Percentiles rank a stretch among this genome's conserved stretches.
These are phyloP conservation scores for Geotrypetes seraphini DNA, from an alignment of 2,797 vertebrate species.

Conservation along the genomic window DNA sequence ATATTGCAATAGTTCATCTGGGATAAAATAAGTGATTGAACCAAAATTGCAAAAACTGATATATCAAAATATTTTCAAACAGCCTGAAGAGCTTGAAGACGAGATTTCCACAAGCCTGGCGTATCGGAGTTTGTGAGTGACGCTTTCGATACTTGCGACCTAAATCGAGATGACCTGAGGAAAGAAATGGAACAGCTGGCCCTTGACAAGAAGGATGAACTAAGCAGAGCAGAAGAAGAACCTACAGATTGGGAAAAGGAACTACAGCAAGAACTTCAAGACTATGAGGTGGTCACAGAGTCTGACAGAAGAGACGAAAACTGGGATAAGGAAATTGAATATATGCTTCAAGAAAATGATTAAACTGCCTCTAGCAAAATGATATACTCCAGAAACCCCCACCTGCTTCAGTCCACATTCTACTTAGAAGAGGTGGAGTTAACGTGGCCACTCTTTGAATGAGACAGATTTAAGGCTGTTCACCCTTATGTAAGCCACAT, in stretches of 20 bases:
- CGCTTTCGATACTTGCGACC: conserved; percentile 75
- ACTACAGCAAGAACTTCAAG: conserved; percentile 86
- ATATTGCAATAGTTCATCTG: no score
- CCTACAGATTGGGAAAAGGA: conserved; percentile 87
- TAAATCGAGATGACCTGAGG: conserved; percentile 85
- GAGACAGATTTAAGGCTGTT: no score
- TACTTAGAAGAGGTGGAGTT: no score
- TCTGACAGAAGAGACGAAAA: conserved; percentile 76
- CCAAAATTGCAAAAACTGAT: no score
- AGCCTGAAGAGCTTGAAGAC: no score
- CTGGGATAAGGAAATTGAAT: conserved; percentile 90
- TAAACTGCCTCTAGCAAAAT: conserved; percentile 25
- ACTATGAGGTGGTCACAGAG: conserved; percentile 83
- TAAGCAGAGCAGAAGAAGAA: conserved; percentile 61
- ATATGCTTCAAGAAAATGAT: conserved; percentile 79
- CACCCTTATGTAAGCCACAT: no score
- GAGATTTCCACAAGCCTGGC: conserved; percentile 91
- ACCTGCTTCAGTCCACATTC: no score
- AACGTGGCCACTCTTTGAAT: no score
- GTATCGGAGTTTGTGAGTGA: conserved; percentile 95
- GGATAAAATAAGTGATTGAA: no score
- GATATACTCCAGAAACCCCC: conserved; percentile 12
- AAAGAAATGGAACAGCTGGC: conserved; percentile 96
- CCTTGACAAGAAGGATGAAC: conserved; percentile 77
- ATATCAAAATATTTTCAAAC: no score